Evolutionary conservation across 1,140 invertebrate genomes (phyloP).

Genomic region (Ceratina calcarata): DNA sequence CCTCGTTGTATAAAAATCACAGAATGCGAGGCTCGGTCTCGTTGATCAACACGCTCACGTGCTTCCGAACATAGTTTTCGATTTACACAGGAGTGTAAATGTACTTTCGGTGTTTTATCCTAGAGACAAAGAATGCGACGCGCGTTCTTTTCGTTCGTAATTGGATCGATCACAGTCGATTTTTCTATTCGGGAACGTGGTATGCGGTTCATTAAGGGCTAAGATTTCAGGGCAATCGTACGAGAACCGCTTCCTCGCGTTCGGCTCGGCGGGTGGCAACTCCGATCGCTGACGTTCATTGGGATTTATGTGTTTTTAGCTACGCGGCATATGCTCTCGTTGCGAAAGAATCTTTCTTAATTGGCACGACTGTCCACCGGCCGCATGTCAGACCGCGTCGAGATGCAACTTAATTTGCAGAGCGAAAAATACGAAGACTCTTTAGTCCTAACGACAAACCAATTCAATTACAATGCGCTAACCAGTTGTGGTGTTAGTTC

Average conservation of each 20-base stretch:
- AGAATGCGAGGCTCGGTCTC: background rate
- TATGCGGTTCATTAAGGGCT: constrained; percentile 31
- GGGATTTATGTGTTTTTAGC: constrained; percentile 44
- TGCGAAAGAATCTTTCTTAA: constrained; percentile 47
- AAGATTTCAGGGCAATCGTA: constrained; percentile 22
- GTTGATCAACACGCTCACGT: background rate
- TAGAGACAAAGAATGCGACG: constrained; percentile 1
- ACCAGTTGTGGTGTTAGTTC: background rate
- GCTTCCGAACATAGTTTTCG: background rate
- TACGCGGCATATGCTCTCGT: constrained; percentile 18
- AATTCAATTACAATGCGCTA: background rate
- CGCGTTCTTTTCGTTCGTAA: constrained; percentile 44
- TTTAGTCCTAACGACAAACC: constrained; percentile 15
- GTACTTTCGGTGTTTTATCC: background rate
- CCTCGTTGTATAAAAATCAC: background rate
- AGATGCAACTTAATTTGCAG: constrained; percentile 17
- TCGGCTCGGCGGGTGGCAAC: constrained; percentile 24
- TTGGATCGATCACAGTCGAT: constrained; percentile 50
- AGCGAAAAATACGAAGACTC: background rate
- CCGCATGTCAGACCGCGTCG: no score
- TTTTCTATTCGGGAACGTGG: constrained; percentile 34
- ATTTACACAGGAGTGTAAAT: background rate
- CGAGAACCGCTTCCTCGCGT: no score
- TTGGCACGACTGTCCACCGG: constrained; percentile 10
- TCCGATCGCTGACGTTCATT: constrained; percentile 23